Evolutionary conservation across 2,888 invertebrate genomes (phyloP), one percentile per base, ranked within the genome.

Genomic region (Philereme transversata): DNA sequence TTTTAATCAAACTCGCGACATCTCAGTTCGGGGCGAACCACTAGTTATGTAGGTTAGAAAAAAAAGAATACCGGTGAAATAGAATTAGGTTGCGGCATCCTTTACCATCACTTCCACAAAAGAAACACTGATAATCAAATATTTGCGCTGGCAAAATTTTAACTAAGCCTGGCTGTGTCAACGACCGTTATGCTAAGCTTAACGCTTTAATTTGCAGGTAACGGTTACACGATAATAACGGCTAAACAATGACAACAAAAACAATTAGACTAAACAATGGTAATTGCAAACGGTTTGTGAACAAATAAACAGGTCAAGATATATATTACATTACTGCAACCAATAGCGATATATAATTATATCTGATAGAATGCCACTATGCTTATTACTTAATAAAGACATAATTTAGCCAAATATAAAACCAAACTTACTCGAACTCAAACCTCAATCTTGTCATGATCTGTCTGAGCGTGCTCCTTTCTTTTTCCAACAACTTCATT

Each of bases 401-500:
- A 22, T 22, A 41, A 9, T 41, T 41, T 41, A 9, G n/a, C 5
- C 2, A 1, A 46, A 9, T 47, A 47, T 34, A 33, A 33, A 40
- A 47, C 34, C 34, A 34, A 34, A n/a, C 9, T 34, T 5, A 9
- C 43, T 50, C 11, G 5, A 41, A 33, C 51, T 74, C 79, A 53
- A 68, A 84, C 86, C 83, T 78, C 59, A 84, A 75, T 57, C 78
- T 77, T 52, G 78, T 71, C 52, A 75, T 78, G 10, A 84, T 57
- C 57, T 76, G 79, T 64, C 71, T 76, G 57, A 86, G 72, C 77
- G 81, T 76, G 57, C 67, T 70, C 45, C 57, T 67, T 22, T 79
- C 74, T 46, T 72, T 73, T 41, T 54, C 51, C 34, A 82, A 71
- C 60, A 84, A 80, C 73, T 82, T 85, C 87, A 88, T 87, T 69